phyloP scores from a whole-genome alignment of 2,113 vertebrate species.

The Climacteris rufus region DNA sequence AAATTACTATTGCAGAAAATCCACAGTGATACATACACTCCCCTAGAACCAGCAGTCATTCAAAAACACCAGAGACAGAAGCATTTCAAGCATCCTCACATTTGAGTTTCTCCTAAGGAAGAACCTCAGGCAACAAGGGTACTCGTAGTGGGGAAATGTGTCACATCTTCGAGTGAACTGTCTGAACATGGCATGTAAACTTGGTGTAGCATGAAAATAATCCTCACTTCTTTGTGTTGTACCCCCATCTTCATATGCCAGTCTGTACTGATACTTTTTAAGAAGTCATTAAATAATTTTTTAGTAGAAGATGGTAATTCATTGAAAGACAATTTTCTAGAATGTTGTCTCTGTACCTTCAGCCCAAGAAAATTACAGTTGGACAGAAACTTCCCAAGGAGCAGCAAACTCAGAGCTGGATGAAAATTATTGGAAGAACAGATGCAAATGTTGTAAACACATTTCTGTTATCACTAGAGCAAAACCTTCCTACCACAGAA shows the following conservation, averaged over 20 bases:
- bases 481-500: background rate
- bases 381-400: background rate
- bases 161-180: background rate
- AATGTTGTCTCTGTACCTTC: background rate
- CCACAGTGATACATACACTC: accelerated
- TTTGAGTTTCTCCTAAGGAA: background rate
- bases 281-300: background rate
- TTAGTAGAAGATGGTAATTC: background rate
- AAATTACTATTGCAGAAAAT: background rate
- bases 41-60: background rate
- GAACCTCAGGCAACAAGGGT: background rate
- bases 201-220: background rate
- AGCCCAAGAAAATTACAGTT: background rate
- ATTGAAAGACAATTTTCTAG: background rate
- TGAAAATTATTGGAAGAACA: background rate
- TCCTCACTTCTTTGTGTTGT: background rate
- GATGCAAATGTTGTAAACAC: background rate
- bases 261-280: background rate
- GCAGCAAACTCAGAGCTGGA: background rate
- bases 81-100: background rate
- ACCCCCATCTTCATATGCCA: background rate
- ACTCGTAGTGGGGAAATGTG: background rate
- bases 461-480: background rate
- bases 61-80: background rate
- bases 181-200: background rate